Evolutionary conservation across 2,888 invertebrate species (phyloP).

Genomic region (Mongoloraphidia duomilia): DNA sequence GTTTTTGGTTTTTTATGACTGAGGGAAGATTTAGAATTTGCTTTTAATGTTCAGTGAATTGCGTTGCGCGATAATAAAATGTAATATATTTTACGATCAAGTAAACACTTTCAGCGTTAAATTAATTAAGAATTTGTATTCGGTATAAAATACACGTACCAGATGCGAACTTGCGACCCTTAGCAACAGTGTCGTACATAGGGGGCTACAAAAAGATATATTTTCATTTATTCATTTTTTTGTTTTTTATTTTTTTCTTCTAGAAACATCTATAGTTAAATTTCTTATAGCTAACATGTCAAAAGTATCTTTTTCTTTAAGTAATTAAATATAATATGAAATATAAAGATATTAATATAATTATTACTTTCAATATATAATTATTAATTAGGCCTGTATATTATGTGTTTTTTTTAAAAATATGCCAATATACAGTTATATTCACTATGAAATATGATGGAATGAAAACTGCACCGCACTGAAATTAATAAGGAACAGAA

Average conservation of each 20-base stretch:
- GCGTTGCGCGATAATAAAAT: too few species aligned
- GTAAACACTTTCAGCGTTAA: too few species aligned
- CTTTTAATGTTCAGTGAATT: too few species aligned
- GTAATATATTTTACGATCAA: too few species aligned
- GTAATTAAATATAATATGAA: constrained; percentile 27
- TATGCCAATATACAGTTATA: constrained; percentile 33
- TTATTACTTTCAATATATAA: constrained; percentile 24
- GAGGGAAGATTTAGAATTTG: too few species aligned
- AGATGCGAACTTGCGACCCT: constrained; percentile 30
- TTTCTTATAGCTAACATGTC: constrained; percentile 24
- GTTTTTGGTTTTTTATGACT: too few species aligned
- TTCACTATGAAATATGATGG: background rate
- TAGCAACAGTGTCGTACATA: constrained; percentile 28
- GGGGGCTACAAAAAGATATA: constrained; percentile 34
- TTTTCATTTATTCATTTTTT: constrained; percentile 27
- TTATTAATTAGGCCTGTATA: constrained; percentile 33
- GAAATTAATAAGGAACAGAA: too few species aligned
- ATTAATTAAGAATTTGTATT: too few species aligned
- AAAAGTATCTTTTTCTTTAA: constrained; percentile 25
- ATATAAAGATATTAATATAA: constrained; percentile 30
- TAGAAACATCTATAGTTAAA: constrained; percentile 31
- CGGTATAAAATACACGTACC: constrained; percentile 19
- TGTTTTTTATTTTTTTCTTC: constrained; percentile 27
- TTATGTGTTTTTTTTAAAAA: constrained; percentile 30
- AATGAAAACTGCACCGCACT: too few species aligned